Evolutionary conservation across 2,113 vertebrate species (phyloP).

Genomic region (Dromaius novaehollandiae): DNA sequence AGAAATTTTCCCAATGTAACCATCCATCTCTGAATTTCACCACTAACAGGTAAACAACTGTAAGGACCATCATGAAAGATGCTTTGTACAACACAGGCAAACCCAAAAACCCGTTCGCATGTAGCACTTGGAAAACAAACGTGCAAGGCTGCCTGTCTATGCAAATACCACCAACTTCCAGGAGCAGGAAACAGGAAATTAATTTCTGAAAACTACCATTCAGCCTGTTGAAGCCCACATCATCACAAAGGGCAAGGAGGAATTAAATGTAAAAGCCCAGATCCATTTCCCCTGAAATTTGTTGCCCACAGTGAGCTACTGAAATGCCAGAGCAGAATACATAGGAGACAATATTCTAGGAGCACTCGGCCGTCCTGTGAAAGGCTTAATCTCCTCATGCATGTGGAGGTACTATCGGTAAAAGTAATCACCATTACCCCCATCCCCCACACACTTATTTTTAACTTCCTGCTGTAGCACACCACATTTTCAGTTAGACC

Average conservation of each 20-base stretch:
- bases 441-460: fast-evolving
- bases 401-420: neutral
- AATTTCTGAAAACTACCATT: neutral
- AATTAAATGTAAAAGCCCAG: neutral
- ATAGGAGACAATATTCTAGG: neutral
- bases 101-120: neutral
- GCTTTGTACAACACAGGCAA: neutral
- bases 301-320: neutral
- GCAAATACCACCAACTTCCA: neutral
- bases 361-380: neutral
- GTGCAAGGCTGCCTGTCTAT: neutral
- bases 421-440: neutral
- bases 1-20: neutral
- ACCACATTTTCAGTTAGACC: fast-evolving
- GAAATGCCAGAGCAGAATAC: neutral
- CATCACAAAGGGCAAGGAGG: fast-evolving
- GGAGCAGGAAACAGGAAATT: neutral
- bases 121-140: neutral
- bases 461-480: neutral
- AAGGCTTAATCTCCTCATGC: neutral
- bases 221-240: neutral
- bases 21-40: neutral
- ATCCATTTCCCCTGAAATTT: neutral
- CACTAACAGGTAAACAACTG: neutral
- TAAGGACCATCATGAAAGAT: neutral